phyloP scores from a whole-genome alignment of 2,797 vertebrate genomes.

The Meda fulgida region DNA sequence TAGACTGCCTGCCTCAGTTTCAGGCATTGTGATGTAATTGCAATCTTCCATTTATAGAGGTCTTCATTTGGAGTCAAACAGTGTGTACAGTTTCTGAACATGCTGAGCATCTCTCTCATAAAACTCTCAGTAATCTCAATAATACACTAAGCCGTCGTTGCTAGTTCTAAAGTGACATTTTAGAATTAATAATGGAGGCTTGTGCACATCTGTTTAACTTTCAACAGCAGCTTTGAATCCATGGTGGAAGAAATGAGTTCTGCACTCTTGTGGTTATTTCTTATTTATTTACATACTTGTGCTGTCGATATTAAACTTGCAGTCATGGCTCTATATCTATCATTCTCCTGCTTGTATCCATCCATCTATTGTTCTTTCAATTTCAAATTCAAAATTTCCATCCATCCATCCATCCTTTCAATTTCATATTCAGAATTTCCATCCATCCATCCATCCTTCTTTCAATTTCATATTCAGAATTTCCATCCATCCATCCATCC shows the following conservation, averaged over 20 bases:
- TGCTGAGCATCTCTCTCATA: not conserved
- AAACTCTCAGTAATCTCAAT: not conserved
- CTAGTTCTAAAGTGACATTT: not conserved
- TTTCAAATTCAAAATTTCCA: too few relatives aligned
- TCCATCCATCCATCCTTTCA: too few relatives aligned
- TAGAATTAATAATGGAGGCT: not conserved
- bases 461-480: too few relatives aligned
- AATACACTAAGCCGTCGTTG: not conserved
- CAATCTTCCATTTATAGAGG: not conserved
- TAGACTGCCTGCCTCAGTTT: not conserved
- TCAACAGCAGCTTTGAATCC: not conserved
- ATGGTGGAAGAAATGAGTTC: not conserved
- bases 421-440: too few relatives aligned
- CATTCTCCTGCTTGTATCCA: too few relatives aligned
- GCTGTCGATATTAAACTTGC: not conserved
- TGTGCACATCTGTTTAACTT: not conserved
- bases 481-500: too few relatives aligned
- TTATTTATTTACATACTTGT: not conserved
- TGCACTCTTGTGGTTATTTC: not conserved
- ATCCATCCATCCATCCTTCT: too few relatives aligned
- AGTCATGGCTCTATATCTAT: not conserved
- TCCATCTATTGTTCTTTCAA: too few relatives aligned
- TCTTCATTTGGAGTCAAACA: slow-evolving; percentile 11
- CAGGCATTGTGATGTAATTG: not conserved
- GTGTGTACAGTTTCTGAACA: not conserved